phyloP scores from a whole-genome alignment of 2,797 vertebrate species.

The Alosa sapidissima region DNA sequence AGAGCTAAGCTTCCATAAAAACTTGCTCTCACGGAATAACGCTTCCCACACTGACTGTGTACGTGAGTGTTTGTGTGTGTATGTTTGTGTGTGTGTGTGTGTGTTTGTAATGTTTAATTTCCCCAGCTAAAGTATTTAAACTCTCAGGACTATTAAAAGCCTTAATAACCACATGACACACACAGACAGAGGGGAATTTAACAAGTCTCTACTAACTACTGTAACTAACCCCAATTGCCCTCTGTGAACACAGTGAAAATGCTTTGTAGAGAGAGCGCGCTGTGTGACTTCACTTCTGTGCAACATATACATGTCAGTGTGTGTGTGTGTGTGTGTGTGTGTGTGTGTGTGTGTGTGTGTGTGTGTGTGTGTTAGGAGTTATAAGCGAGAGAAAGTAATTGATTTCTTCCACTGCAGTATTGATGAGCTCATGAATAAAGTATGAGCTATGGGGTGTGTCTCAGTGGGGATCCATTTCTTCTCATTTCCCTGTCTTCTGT shows the following conservation, averaged over 20 bases:
- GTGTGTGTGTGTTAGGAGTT: conserved; percentile 8
- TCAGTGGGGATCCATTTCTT: conserved; percentile 62
- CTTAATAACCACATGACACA: conserved; percentile 24
- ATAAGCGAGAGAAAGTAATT: conserved; percentile 27
- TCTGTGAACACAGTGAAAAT: conserved; percentile 71
- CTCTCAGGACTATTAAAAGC: not conserved
- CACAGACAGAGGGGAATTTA: conserved; percentile 51
- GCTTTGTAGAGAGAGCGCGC: conserved; percentile 52
- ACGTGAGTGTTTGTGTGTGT: not conserved
- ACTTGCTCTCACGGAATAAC: conserved; percentile 73
- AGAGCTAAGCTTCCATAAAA: conserved; percentile 72
- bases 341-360: conserved; percentile 39
- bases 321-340: conserved; percentile 45
- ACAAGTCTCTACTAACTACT: conserved; percentile 50
- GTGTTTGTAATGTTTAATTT: conserved; percentile 50
- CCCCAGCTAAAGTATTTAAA: conserved; percentile 47
- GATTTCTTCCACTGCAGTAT: conserved; percentile 68
- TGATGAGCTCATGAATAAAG: conserved; percentile 81
- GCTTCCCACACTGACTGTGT: conserved; percentile 25
- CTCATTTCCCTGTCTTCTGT: not conserved
- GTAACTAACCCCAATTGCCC: conserved; percentile 67
- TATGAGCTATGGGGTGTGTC: conserved; percentile 68
- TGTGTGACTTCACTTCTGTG: not conserved
- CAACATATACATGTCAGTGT: conserved; percentile 69
- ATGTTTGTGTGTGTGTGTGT: conserved; percentile 25